phyloP scores from a whole-genome alignment of 2,797 vertebrate genomes.

The Miichthys miiuy region DNA sequence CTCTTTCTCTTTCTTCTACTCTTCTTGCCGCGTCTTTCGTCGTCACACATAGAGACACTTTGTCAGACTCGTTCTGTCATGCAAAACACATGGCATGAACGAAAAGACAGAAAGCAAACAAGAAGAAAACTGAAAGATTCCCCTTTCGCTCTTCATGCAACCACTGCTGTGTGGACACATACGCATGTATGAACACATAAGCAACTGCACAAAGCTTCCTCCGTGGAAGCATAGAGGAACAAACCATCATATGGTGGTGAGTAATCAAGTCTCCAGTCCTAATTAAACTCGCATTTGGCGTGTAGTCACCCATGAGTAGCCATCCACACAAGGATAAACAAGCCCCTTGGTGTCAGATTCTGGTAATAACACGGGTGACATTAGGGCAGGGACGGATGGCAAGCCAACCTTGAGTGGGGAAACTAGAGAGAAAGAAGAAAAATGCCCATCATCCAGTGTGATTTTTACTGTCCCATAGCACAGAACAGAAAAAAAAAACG shows the following conservation, averaged over 20 bases:
- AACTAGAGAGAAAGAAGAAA: constrained; percentile 2
- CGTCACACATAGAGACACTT: constrained; percentile 52
- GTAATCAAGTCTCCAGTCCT: constrained; percentile 67
- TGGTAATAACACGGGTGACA: constrained; percentile 41
- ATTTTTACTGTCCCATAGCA: not conserved
- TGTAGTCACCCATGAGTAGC: constrained; percentile 72
- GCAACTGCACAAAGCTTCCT: not conserved
- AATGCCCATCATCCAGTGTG: not conserved
- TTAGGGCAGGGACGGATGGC: constrained; percentile 24
- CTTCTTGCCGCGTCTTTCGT: constrained; percentile 48
- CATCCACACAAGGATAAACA: constrained; percentile 67
- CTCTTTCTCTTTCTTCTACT: constrained; percentile 53
- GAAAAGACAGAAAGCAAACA: constrained; percentile 46
- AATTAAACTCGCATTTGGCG: constrained; percentile 67
- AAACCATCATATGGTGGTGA: constrained; percentile 51
- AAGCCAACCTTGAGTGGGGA: not conserved
- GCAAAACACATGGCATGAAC: constrained; percentile 42
- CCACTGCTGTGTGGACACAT: constrained; percentile 13
- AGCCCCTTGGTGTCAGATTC: constrained; percentile 54
- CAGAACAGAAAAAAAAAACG: too few species aligned
- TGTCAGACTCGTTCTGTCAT: constrained; percentile 43
- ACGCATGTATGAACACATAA: not conserved
- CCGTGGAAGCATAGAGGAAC: constrained; percentile 8
- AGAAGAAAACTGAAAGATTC: constrained; percentile 26
- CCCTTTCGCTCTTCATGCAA: not conserved